A percentile compares a stretch with the other conserved stretches of the same genome.
Evolutionary conservation across 64 coral and sea anemone species (phyloP).

Genomic region (Montipora cactus): DNA sequence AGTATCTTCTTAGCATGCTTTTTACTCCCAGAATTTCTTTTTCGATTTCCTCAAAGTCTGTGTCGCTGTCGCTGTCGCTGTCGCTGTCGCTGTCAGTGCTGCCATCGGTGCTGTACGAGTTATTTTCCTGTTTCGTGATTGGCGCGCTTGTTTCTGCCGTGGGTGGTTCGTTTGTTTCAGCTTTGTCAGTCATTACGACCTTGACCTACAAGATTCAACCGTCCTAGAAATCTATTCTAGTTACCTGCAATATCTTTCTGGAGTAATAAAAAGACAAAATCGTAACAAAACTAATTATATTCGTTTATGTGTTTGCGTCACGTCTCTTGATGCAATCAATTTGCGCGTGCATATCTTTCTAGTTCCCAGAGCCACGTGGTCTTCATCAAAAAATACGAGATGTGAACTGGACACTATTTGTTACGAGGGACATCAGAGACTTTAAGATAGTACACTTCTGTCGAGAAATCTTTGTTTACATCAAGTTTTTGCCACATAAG

Average conservation of each 20-base stretch:
- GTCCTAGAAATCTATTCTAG: no score
- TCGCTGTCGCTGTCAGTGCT: constrained; percentile 31
- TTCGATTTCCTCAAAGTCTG: constrained; percentile 63
- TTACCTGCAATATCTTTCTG: not conserved
- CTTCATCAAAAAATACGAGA: no score
- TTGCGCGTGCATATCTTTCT: not conserved
- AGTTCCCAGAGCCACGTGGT: not conserved
- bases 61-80: constrained; percentile 39
- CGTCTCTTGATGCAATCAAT: not conserved
- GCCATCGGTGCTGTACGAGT: not conserved
- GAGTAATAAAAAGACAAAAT: not conserved
- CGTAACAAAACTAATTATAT: not conserved
- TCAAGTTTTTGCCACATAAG: no score
- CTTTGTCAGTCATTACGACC: not conserved
- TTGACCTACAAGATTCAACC: not conserved
- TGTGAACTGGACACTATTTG: no score
- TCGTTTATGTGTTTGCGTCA: not conserved
- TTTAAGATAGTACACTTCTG: no score
- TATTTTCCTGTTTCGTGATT: not conserved
- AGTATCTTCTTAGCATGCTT: constrained; percentile 43
- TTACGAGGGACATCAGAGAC: no score
- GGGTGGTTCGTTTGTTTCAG: not conserved
- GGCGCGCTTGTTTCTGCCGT: not conserved
- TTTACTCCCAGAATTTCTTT: constrained; percentile 49
- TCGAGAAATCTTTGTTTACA: no score